Evolutionary conservation across 2,888 invertebrate genomes (phyloP).

Genomic region (Chloroclystis v-ata): DNA sequence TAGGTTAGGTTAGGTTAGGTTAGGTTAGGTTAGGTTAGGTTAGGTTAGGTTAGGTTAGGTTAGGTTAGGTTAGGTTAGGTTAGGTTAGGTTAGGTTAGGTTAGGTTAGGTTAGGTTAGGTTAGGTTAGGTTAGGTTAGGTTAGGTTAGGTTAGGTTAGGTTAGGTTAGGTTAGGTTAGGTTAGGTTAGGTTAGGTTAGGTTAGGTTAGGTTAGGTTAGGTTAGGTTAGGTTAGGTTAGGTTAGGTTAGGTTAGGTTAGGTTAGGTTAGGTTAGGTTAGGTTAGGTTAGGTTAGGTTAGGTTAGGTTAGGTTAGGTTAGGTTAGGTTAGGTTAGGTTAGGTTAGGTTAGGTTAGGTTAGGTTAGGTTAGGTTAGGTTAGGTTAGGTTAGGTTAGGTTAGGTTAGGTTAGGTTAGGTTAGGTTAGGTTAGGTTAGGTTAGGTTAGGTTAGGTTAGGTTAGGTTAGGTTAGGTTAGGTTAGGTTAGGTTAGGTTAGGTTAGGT

Average conservation of each 20-base stretch:
- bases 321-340: conserved; percentile 12
- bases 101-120: conserved; percentile 23
- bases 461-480: conserved; percentile 15
- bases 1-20: conserved; percentile 22
- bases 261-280: conserved; percentile 7
- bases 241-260: conserved; percentile 29
- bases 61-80: conserved; percentile 27
- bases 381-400: conserved; percentile 18
- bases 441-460: conserved; percentile 15
- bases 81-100: conserved; percentile 19
- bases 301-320: conserved; percentile 5
- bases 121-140: conserved; percentile 27
- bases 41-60: conserved; percentile 21
- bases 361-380: conserved; percentile 9
- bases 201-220: conserved; percentile 4
- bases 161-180: conserved; percentile 19
- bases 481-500: conserved; percentile 17
- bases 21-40: conserved; percentile 27
- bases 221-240: conserved; percentile 22
- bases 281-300: conserved; percentile 16
- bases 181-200: conserved; percentile 18
- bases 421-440: conserved; percentile 28
- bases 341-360: conserved; percentile 7
- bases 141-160: conserved; percentile 27
- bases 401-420: conserved; percentile 20